These are phyloP conservation scores for Hyla sarda DNA, from an alignment of 2,113 vertebrate genomes.

Conservation along the genomic window DNA sequence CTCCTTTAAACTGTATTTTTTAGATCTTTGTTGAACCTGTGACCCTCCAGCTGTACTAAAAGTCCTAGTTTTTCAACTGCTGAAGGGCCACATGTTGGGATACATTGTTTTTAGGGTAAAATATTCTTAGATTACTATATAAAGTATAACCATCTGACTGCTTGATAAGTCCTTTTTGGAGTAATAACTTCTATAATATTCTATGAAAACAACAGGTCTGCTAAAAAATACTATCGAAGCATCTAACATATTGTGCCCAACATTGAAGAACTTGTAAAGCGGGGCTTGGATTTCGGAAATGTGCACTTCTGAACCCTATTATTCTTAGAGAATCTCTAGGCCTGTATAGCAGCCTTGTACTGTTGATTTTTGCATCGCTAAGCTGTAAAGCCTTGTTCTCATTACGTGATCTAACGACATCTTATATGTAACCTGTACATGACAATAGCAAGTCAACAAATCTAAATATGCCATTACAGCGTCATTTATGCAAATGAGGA, in stretches of 20 bases:
- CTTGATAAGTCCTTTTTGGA: not conserved
- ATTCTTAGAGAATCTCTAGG: not conserved
- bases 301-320: not conserved
- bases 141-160: not conserved
- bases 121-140: not conserved
- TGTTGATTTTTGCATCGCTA: not conserved
- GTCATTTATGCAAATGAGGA: not conserved
- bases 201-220: not conserved
- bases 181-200: not conserved
- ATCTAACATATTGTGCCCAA: not conserved
- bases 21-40: too few relatives aligned
- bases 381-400: not conserved
- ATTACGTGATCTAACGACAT: not conserved
- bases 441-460: not conserved
- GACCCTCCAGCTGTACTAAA: too few relatives aligned
- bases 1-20: too few relatives aligned
- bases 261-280: not conserved
- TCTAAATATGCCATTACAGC: not conserved
- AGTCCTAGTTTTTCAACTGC: too few relatives aligned
- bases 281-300: not conserved
- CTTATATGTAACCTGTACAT: not conserved
- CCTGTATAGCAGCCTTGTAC: not conserved
- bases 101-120: too few relatives aligned
- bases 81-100: too few relatives aligned
- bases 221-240: not conserved